These are phyloP conservation scores for Rhineura floridana DNA, from an alignment of 2,113 vertebrate genomes.

Conservation along the genomic window DNA sequence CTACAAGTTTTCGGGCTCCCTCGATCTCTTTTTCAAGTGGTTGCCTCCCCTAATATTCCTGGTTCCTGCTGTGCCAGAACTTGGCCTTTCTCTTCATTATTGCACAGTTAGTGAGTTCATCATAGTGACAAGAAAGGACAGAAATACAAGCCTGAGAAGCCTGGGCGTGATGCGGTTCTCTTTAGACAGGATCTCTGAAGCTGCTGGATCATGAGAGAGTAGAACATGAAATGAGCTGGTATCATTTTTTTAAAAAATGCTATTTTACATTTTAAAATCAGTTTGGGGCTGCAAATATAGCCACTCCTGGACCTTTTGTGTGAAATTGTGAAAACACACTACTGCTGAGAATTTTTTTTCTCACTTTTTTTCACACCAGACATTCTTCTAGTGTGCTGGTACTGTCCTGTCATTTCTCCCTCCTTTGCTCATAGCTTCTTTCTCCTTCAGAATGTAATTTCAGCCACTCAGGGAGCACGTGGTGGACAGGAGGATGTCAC, in stretches of 20 bases:
- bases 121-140: slow-evolving; percentile 50
- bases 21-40: not conserved
- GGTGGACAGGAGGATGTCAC: not conserved
- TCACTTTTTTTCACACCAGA: not conserved
- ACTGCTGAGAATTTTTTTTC: not conserved
- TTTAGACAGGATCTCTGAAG: slow-evolving; percentile 22
- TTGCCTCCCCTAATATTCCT: not conserved
- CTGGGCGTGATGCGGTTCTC: not conserved
- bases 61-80: slow-evolving; percentile 37
- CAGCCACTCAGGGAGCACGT: not conserved
- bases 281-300: slow-evolving; percentile 30
- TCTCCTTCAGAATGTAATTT: not conserved
- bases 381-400: not conserved
- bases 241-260: slow-evolving; percentile 37
- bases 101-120: slow-evolving; percentile 12
- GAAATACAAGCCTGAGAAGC: slow-evolving; percentile 29
- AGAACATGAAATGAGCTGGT: slow-evolving; percentile 35
- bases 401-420: not conserved
- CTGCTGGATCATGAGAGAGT: slow-evolving; percentile 37
- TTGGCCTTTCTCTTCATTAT: slow-evolving; percentile 48
- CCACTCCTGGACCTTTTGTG: slow-evolving; percentile 9
- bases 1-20: not conserved
- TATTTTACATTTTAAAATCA: slow-evolving; percentile 55
- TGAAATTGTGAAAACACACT: not conserved
- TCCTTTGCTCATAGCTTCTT: not conserved